phyloP scores from a whole-genome alignment of 2,888 invertebrate genomes.

The Hipparchia semele region DNA sequence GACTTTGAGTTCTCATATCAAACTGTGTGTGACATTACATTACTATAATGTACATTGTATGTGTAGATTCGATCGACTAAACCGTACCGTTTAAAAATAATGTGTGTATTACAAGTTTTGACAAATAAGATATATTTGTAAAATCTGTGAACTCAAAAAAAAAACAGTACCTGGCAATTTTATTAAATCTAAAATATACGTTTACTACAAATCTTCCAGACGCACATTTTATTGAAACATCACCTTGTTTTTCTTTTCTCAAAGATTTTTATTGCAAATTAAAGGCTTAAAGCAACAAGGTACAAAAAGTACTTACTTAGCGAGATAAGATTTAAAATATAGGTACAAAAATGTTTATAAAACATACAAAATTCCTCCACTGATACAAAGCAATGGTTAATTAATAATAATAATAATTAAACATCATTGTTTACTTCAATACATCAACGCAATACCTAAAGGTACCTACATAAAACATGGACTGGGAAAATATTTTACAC shows the following conservation, averaged over 20 bases:
- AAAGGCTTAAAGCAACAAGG: slow-evolving; percentile 56
- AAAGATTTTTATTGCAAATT: slow-evolving; percentile 69
- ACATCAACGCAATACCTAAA: neutral
- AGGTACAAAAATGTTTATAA: slow-evolving; percentile 53
- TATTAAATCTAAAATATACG: slow-evolving; percentile 80
- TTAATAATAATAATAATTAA: neutral
- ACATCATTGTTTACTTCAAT: neutral
- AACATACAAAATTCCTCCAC: slow-evolving; percentile 43
- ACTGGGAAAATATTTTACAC: neutral
- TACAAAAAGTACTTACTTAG: slow-evolving; percentile 57
- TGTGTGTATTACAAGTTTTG: slow-evolving; percentile 59
- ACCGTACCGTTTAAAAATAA: slow-evolving; percentile 50
- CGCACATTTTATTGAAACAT: slow-evolving; percentile 55
- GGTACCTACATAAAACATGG: neutral
- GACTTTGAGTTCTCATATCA: slow-evolving; percentile 53
- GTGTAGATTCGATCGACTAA: slow-evolving; percentile 47
- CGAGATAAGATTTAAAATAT: slow-evolving; percentile 42
- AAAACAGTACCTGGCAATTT: slow-evolving; percentile 82
- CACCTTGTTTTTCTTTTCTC: slow-evolving; percentile 37
- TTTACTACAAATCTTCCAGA: slow-evolving; percentile 81
- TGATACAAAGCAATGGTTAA: slow-evolving; percentile 34
- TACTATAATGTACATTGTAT: slow-evolving; percentile 50
- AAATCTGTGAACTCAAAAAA: slow-evolving; percentile 69
- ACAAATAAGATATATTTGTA: slow-evolving; percentile 70
- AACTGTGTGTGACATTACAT: slow-evolving; percentile 49